These are phyloP conservation scores for Drosophila hydei DNA, from an alignment of 1,140 invertebrate species.

Conservation along the genomic window DNA sequence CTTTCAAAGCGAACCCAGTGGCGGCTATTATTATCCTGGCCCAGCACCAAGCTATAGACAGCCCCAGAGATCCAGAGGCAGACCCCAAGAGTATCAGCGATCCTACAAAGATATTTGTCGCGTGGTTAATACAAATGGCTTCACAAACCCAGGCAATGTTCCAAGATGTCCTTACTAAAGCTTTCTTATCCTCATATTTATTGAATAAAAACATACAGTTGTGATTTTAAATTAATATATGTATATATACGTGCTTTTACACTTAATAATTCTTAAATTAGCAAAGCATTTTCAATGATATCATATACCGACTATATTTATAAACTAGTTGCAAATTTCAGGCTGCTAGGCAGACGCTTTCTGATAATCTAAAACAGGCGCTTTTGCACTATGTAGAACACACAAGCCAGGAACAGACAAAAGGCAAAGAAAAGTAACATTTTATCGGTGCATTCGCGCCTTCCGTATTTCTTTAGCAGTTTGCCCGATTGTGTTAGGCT, in stretches of 20 bases:
- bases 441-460: conserved; percentile 97
- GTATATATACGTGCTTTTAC: conserved; percentile 18
- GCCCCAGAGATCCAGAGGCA: conserved; percentile 5
- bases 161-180: conserved; percentile 64
- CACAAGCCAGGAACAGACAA: conserved; percentile 95
- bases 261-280: conserved; percentile 32
- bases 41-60: conserved; percentile 16
- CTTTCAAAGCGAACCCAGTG: conserved; percentile 18
- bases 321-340: conserved; percentile 33
- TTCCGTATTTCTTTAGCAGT: conserved; percentile 96
- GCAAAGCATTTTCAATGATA: conserved; percentile 23
- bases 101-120: conserved; percentile 75
- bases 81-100: conserved; percentile 27
- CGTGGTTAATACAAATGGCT: conserved; percentile 70
- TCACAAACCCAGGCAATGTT: conserved; percentile 62
- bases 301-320: conserved; percentile 18
- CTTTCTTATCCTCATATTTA: neutral
- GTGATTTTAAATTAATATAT: conserved; percentile 53
- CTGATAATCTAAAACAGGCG: conserved; percentile 88
- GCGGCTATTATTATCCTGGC: conserved; percentile 23
- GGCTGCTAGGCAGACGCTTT: neutral
- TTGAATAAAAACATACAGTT: conserved; percentile 15
- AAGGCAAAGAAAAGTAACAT: conserved; percentile 95
- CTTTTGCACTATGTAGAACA: conserved; percentile 96
- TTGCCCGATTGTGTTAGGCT: conserved; percentile 95